These are phyloP conservation scores for Amazona vittata DNA, from an alignment of 2,113 vertebrate species.

Conservation along the genomic window DNA sequence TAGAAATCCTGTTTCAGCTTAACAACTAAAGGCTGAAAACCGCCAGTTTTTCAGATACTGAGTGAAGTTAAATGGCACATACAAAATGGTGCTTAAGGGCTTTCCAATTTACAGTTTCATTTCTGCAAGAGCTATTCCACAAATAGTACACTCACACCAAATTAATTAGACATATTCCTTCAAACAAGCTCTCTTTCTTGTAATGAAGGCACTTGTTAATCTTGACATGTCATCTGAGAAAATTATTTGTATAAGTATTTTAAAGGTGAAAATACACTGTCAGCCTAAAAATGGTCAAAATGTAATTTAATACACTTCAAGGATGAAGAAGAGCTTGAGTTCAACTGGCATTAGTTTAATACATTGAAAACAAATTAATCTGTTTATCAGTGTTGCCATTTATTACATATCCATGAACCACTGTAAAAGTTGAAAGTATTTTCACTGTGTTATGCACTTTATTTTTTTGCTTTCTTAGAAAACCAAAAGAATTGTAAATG, in stretches of 20 bases:
- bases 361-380: not conserved
- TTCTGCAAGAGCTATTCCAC: not conserved
- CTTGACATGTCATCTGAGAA: not conserved
- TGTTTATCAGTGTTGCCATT: not conserved
- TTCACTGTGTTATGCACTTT: slow-evolving; percentile 38
- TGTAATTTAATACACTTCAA: not conserved
- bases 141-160: not conserved
- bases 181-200: not conserved
- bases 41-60: not conserved
- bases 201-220: not conserved
- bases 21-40: not conserved
- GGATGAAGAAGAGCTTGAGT: not conserved
- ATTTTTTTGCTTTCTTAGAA: not conserved
- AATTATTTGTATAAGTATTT: not conserved
- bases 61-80: not conserved
- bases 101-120: not conserved
- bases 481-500: not conserved
- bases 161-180: not conserved
- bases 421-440: slow-evolving; percentile 6
- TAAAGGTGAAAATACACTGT: not conserved
- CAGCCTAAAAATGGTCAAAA: not conserved
- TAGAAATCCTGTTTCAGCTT: not conserved
- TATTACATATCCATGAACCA: not conserved
- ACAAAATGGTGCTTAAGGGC: not conserved
- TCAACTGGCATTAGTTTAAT: not conserved